Conservation (phyloP, 1,140 invertebrate species). For the Ephestia elutella region DNA sequence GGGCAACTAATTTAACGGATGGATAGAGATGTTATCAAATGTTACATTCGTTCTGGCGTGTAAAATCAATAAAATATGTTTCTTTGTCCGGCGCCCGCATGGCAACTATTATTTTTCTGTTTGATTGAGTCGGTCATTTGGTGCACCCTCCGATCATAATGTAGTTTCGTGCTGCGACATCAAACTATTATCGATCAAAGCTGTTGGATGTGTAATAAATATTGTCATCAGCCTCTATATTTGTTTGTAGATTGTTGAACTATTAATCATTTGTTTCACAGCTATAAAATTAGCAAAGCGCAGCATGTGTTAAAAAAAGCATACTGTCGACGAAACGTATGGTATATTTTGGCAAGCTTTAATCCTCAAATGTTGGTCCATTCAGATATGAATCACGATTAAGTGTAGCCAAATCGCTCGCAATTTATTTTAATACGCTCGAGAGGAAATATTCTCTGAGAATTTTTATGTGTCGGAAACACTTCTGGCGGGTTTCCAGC, state of each 20-base stretch:
- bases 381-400: constrained; percentile 71
- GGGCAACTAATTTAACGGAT: constrained; percentile 26
- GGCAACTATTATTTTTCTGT: constrained; percentile 24
- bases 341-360: constrained; percentile 56
- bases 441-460: constrained; percentile 65
- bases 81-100: constrained; percentile 45
- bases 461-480: constrained; percentile 72
- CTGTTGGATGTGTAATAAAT: background rate
- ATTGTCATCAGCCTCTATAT: constrained; percentile 1
- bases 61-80: constrained; percentile 41
- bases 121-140: constrained; percentile 12
- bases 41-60: constrained; percentile 34
- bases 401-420: constrained; percentile 73
- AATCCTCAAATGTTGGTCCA: constrained; percentile 58
- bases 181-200: constrained; percentile 1
- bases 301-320: constrained; percentile 9
- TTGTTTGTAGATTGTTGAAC: constrained; percentile 6
- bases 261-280: constrained; percentile 1
- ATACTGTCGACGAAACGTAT: constrained; percentile 15
- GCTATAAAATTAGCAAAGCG: background rate
- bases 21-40: constrained; percentile 40
- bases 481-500: constrained; percentile 64
- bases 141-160: constrained; percentile 8
- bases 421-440: constrained; percentile 74
- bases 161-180: background rate